A percentile compares a stretch with the other conserved stretches of the same genome.
These are phyloP conservation scores for Stictocephala bisonia DNA, from an alignment of 2,888 invertebrate species.

Conservation along the genomic window DNA sequence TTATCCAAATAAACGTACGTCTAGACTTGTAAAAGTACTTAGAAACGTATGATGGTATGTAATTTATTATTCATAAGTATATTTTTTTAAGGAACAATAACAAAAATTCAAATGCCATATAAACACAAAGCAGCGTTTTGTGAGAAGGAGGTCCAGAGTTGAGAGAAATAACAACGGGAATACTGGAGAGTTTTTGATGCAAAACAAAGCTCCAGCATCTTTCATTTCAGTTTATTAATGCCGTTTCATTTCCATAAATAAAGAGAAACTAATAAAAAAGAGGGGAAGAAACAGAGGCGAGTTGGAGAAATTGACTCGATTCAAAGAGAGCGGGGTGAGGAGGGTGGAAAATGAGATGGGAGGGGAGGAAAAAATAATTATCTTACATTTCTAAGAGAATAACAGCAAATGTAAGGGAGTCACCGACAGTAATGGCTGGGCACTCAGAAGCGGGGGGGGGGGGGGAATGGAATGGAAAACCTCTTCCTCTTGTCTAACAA, in stretches of 20 bases:
- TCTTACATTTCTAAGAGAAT: constrained; percentile 49
- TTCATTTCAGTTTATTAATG: constrained; percentile 43
- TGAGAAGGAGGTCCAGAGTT: too few species aligned
- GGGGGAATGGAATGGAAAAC: constrained; percentile 47
- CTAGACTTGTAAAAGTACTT: too few species aligned
- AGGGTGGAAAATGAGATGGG: constrained; percentile 41
- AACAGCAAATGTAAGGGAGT: constrained; percentile 38
- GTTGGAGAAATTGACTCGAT: constrained; percentile 47
- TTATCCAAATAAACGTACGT: too few species aligned
- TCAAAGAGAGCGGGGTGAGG: constrained; percentile 26
- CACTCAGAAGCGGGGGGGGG: constrained; percentile 11
- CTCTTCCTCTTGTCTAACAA: constrained; percentile 41
- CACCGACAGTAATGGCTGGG: constrained; percentile 2
- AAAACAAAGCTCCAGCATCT: constrained; percentile 40
- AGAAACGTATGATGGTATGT: too few species aligned
- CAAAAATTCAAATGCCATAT: too few species aligned
- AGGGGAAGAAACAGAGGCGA: constrained; percentile 41
- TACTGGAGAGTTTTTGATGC: constrained; percentile 31
- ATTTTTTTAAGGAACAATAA: too few species aligned
- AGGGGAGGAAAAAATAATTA: constrained; percentile 50
- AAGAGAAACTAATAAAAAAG: constrained; percentile 47
- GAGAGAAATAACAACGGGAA: constrained; percentile 27
- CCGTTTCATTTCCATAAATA: constrained; percentile 43
- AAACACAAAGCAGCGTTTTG: too few species aligned
- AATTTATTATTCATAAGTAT: too few species aligned